Conservation (phyloP, 92 coral and sea anemone genomes). For the Isaurus tuberculatus region DNA sequence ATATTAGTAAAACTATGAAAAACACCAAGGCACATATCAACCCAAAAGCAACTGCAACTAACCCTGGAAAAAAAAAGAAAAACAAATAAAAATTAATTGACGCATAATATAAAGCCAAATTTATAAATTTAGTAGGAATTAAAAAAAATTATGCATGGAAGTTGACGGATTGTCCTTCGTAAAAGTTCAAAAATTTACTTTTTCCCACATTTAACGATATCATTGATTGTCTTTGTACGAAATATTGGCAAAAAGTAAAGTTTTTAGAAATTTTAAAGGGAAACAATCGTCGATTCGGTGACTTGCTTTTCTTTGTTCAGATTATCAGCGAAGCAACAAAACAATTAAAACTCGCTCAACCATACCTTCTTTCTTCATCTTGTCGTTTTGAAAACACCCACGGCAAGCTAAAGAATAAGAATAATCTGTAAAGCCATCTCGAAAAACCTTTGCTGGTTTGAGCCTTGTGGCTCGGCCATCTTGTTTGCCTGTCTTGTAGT, state of each 20-base stretch:
- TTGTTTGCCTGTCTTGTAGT: background rate
- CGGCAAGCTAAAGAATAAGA: background rate
- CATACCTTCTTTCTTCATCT: conserved; percentile 41
- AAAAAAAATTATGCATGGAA: background rate
- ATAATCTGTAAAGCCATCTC: background rate
- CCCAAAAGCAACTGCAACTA: conserved; percentile 43
- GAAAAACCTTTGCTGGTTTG: background rate
- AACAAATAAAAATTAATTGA: conserved; percentile 4
- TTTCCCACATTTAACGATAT: background rate
- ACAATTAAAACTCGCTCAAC: background rate
- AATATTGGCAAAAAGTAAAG: background rate
- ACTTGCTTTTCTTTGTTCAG: background rate
- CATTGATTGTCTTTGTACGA: background rate
- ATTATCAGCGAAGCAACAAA: background rate
- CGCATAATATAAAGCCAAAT: background rate
- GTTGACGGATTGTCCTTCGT: background rate
- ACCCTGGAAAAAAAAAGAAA: conserved; percentile 25
- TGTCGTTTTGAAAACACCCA: background rate
- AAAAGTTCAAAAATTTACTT: background rate
- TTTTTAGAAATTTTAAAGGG: background rate
- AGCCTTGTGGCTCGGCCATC: conserved; percentile 32
- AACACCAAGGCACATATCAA: conserved; percentile 28
- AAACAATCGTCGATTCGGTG: background rate
- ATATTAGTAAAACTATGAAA: conserved; percentile 6
- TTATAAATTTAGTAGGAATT: background rate